A percentile compares a stretch with the other conserved stretches of the same genome.
These are phyloP conservation scores for Vanacampus margaritifer DNA, from an alignment of 2,113 vertebrate genomes.

Conservation along the genomic window DNA sequence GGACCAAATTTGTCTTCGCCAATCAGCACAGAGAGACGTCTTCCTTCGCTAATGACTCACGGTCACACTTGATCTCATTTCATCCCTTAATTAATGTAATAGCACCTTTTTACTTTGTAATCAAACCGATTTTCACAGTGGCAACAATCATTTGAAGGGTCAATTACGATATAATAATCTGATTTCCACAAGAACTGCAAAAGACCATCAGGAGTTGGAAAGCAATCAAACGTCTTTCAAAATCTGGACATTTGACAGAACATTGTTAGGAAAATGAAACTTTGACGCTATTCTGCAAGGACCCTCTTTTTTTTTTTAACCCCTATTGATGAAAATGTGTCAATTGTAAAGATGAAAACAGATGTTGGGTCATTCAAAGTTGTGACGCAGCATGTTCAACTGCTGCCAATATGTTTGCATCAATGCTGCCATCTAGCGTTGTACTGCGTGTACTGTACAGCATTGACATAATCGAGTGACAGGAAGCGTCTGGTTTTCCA, in stretches of 20 bases:
- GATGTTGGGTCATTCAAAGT: too few relatives aligned
- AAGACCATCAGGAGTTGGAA: background rate
- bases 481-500: background rate
- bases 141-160: conserved; percentile 29
- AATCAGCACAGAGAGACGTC: background rate
- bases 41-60: conserved; percentile 26
- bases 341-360: too few relatives aligned
- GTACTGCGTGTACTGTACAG: too few relatives aligned
- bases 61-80: conserved; percentile 24
- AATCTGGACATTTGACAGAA: too few relatives aligned
- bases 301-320: too few relatives aligned
- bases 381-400: too few relatives aligned
- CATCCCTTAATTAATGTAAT: conserved; percentile 41
- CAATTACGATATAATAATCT: conserved; percentile 13
- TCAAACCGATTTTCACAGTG: conserved; percentile 34
- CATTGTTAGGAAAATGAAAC: too few relatives aligned
- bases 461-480: too few relatives aligned
- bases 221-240: background rate
- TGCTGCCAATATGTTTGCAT: background rate
- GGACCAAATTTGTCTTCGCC: conserved; percentile 4
- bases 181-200: background rate
- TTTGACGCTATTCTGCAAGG: too few relatives aligned
- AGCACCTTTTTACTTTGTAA: conserved; percentile 50
- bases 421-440: conserved; percentile 51
- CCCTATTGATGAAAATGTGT: too few relatives aligned